Base-by-base conservation (phyloP, 2,797 vertebrate genomes). In the Cossypha heuglini region DNA sequence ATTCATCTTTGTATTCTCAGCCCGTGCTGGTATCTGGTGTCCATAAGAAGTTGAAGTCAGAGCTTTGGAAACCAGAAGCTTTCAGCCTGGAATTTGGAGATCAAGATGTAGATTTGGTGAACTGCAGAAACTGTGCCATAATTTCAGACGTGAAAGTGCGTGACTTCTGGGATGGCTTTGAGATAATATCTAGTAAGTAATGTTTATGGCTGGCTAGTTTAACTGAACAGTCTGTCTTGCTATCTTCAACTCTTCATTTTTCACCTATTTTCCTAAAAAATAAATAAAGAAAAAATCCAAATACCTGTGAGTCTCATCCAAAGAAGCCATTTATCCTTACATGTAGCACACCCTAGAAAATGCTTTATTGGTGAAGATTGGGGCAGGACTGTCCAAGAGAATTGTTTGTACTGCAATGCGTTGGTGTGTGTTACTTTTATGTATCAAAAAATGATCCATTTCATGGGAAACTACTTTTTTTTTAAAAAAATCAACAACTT, bases 151-250 rank as follows among this genome's bases (percentile, higher is more conserved):
- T 99, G 95, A 99, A 99, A 98, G 99, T 99, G 96, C 98, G 99
- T 88, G 99, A 99, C 94, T 99, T 99, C 98, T 99, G 99, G 99
- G 99, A 99, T 96, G 99, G 99, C 93, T 99, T 99, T 94, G 98
- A 99, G 97, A 98, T 99, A 95, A 99, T 99, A 98, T 98, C 98
- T 96, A 99, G 99, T 99, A 96, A 99, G 98, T 98, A 85, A 64
- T 91, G 51, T 68, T 79, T 96, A 35, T 92, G 88, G 69, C 93
- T 96, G 85, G 94, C 64, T 81, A 95, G 82, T 94, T 83, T 81
- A 77, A 73, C 67, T 89, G 91, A 96, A 67, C 76, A 91, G 86
- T 89, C 69, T 95, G 59, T 95, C 79, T 94, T 88, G 42, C 77
- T 93, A 25, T 71, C 67, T 86, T 90, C 79, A 64, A 38, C 40